Percentiles rank a stretch among this genome's conserved stretches.
Evolutionary conservation across 2,888 invertebrate genomes (phyloP).

Genomic region (Macaria liturata): DNA sequence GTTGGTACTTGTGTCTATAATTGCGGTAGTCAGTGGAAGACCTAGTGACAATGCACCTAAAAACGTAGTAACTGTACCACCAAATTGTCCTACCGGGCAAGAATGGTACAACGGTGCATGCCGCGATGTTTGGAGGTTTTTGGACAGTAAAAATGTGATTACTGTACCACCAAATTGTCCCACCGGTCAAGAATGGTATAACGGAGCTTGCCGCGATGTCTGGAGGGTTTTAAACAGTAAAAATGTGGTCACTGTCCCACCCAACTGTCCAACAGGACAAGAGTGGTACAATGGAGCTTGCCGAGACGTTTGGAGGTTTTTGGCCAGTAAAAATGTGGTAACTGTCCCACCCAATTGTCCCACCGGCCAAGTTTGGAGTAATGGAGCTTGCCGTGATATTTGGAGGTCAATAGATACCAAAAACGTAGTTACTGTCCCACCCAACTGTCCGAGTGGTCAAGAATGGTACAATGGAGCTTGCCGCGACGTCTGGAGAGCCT

Average conservation of each 20-base stretch:
- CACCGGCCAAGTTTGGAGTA: slow-evolving; percentile 19
- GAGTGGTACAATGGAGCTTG: slow-evolving; percentile 21
- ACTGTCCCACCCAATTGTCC: slow-evolving; percentile 25
- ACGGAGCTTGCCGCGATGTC: background rate
- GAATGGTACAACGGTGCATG: slow-evolving; percentile 25
- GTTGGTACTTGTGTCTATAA: slow-evolving; percentile 11
- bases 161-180: background rate
- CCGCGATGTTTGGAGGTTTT: slow-evolving; percentile 12
- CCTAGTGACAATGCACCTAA: slow-evolving; percentile 15
- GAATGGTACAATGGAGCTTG: slow-evolving; percentile 11
- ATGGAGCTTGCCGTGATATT: slow-evolving; percentile 2
- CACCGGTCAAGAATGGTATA: background rate
- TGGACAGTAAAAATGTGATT: background rate
- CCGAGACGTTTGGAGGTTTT: slow-evolving; percentile 9
- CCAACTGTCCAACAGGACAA: slow-evolving; percentile 15
- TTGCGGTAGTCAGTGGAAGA: slow-evolving; percentile 13
- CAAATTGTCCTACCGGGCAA: slow-evolving; percentile 24
- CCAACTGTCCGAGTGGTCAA: slow-evolving; percentile 22
- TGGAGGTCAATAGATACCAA: background rate
- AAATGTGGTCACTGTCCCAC: slow-evolving; percentile 8
- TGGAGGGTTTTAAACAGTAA: background rate
- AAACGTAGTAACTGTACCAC: slow-evolving; percentile 25
- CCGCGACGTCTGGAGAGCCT: background rate
- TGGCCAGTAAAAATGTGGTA: slow-evolving; percentile 7
- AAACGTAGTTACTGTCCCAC: slow-evolving; percentile 1